Evolutionary conservation across 2,888 invertebrate genomes (phyloP).

Genomic region (Entomobrya proxima): DNA sequence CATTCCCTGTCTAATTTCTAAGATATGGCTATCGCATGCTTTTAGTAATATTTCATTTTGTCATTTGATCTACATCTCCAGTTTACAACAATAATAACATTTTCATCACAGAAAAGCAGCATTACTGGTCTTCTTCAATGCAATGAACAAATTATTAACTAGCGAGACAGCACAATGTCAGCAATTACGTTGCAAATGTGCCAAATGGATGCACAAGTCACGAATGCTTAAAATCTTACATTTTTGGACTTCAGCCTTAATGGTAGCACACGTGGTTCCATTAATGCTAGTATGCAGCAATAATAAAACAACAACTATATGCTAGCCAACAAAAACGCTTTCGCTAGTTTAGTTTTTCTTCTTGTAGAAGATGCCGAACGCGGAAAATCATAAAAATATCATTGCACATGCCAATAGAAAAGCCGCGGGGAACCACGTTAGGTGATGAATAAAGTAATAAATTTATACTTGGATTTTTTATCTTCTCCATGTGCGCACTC

Average conservation of each 20-base stretch:
- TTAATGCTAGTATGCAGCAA: too few relatives aligned
- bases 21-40: constrained; percentile 50
- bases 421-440: constrained; percentile 61
- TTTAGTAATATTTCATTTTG: constrained; percentile 68
- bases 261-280: too few relatives aligned
- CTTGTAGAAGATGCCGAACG: not conserved
- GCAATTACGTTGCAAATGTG: not conserved
- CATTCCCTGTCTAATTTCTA: not conserved
- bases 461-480: constrained; percentile 58
- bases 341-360: too few relatives aligned
- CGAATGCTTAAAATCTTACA: too few relatives aligned
- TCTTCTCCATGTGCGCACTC: constrained; percentile 35
- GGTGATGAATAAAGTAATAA: constrained; percentile 71
- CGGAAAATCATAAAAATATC: constrained; percentile 8
- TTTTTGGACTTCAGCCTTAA: too few relatives aligned
- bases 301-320: too few relatives aligned
- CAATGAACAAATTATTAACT: not conserved
- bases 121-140: not conserved
- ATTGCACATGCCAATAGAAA: constrained; percentile 42
- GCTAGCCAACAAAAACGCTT: not conserved
- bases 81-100: not conserved
- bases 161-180: not conserved
- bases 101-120: not conserved
- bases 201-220: not conserved
- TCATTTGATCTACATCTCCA: constrained; percentile 52